Conservation (phyloP, 2,113 vertebrate species). For the Daboia siamensis region DNA sequence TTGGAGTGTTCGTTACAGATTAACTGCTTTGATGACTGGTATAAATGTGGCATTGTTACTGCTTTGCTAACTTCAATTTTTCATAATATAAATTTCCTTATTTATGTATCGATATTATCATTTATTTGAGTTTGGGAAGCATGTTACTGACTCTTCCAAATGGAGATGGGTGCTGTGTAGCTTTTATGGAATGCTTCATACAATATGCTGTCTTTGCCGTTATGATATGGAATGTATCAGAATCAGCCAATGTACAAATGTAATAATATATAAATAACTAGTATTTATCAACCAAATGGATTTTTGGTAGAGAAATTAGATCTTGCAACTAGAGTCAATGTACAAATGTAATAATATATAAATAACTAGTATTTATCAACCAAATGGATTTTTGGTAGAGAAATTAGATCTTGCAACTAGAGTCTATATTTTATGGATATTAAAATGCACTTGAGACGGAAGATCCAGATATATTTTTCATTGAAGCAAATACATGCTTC, state of each 20-base stretch:
- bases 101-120: slow-evolving; percentile 37
- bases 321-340: not conserved
- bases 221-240: not conserved
- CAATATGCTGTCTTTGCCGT: slow-evolving; percentile 22
- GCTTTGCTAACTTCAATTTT: slow-evolving; percentile 17
- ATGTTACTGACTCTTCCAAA: slow-evolving; percentile 17
- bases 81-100: slow-evolving; percentile 7
- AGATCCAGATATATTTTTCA: not conserved
- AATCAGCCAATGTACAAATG: not conserved
- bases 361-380: not conserved
- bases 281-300: not conserved
- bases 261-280: not conserved
- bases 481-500: not conserved
- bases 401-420: not conserved
- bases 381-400: slow-evolving; percentile 5
- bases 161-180: slow-evolving; percentile 15
- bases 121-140: slow-evolving; percentile 51
- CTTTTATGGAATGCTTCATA: slow-evolving; percentile 44
- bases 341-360: not conserved
- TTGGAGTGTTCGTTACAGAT: not conserved
- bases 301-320: not conserved
- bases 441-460: not conserved
- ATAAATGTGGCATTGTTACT: slow-evolving; percentile 22
- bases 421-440: not conserved
- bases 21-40: slow-evolving; percentile 30